These are phyloP conservation scores for Anoplolepis gracilipes DNA, from an alignment of 1,140 invertebrate species.

Conservation along the genomic window DNA sequence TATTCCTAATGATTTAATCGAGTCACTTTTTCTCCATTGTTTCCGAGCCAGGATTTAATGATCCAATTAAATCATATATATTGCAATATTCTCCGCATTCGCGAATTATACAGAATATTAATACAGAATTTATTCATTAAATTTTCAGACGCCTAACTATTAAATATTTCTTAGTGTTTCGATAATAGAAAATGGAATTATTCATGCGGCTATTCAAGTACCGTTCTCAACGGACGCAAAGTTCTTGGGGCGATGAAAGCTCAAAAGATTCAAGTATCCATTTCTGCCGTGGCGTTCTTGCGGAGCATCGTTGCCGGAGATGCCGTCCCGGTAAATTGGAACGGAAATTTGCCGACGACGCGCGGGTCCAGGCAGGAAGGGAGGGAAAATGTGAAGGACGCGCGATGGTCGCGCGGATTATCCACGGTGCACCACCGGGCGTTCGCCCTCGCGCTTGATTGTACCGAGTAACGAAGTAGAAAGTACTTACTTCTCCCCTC, in stretches of 20 bases:
- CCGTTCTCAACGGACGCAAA: background rate
- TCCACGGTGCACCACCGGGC: background rate
- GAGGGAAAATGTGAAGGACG: constrained; percentile 13
- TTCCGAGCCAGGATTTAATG: background rate
- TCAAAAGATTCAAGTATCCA: constrained; percentile 35
- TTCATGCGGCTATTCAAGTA: background rate
- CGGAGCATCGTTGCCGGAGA: constrained; percentile 39
- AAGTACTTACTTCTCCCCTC: background rate
- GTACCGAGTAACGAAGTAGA: constrained; percentile 59
- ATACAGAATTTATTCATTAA: background rate
- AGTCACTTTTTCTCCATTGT: background rate
- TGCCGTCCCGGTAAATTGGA: constrained; percentile 50
- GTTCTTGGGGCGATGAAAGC: background rate
- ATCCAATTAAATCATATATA: background rate
- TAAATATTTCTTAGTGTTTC: background rate
- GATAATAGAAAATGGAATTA: background rate
- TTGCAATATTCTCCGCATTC: background rate
- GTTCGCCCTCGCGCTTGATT: constrained; percentile 49
- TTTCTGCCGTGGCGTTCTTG: constrained; percentile 27
- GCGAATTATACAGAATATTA: too few species aligned
- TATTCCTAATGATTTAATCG: background rate
- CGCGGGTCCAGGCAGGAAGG: background rate
- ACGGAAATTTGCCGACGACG: constrained; percentile 55
- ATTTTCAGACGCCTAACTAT: background rate
- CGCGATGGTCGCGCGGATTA: constrained; percentile 32